Percentiles rank a stretch among this genome's conserved stretches.
These are phyloP conservation scores for Hafferia zeledoni DNA, from an alignment of 2,797 vertebrate species.

Conservation along the genomic window DNA sequence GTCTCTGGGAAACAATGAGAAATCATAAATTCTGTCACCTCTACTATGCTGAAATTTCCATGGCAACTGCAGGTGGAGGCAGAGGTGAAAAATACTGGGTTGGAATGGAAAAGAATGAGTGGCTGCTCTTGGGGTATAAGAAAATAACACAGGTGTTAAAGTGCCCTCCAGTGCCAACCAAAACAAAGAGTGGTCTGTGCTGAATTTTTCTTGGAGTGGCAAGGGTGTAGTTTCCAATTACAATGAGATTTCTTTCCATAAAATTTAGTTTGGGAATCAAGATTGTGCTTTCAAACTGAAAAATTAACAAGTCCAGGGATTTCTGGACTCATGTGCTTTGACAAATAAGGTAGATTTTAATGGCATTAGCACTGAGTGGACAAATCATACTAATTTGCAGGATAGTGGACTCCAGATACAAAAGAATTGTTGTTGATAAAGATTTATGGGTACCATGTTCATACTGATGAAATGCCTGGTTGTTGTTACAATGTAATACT, in stretches of 20 bases:
- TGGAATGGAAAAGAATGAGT: constrained; percentile 1
- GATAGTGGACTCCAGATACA: not conserved
- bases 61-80: not conserved
- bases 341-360: not conserved
- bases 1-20: not conserved
- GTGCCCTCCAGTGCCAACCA: constrained; percentile 33
- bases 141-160: constrained; percentile 48
- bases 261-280: constrained; percentile 8
- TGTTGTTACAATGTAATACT: not conserved
- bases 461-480: not conserved
- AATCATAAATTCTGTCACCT: not conserved
- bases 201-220: not conserved
- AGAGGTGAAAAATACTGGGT: constrained; percentile 3
- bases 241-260: not conserved
- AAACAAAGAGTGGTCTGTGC: constrained; percentile 46
- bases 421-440: constrained; percentile 2
- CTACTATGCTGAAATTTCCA: not conserved
- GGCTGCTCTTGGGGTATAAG: not conserved
- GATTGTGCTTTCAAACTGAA: not conserved
- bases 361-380: constrained; percentile 13
- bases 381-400: constrained; percentile 48
- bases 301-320: constrained; percentile 15
- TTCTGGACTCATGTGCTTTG: not conserved
- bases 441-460: not conserved
- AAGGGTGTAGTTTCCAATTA: constrained; percentile 23